Evolutionary conservation across 1,140 invertebrate genomes (phyloP), one percentile per base, ranked within the genome.

Genomic region (Neodiprion lecontei): DNA sequence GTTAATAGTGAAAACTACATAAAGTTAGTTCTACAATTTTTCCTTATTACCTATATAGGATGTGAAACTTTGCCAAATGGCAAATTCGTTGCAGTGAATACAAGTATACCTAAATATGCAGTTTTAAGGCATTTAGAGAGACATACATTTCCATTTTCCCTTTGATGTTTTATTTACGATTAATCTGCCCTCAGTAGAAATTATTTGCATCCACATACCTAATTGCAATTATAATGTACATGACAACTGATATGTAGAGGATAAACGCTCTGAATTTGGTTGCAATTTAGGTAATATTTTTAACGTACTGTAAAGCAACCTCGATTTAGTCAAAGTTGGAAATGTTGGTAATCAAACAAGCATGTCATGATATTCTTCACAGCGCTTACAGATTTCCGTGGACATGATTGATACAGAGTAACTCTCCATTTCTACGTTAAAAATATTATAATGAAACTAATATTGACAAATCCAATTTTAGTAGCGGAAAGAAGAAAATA

Each of bases 201-300:
- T 3, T 61, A 61, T n/a, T n/a, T 61, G 11, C 53, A 61, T n/a
- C 53, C 17, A 21, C 17, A 21, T 21, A 21, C 0, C 28, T 40
- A 40, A 40, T 40, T 40, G 5, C 5, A 5, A 40, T 40, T 40
- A 40, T 40, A 40, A 40, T 5, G n/a, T 61, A 61, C n/a, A n/a
- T 61, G 53, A 61, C n/a, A 61, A 61, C 53, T 61, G 53, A 61
- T 61, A n/a, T 8, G n/a, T n/a, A 61, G 53, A 61, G 53, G n/a
- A 1, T n/a, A 61, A 61, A 12, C n/a, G 7, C 53, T 61, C 53
- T n/a, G 1, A 11, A 61, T 12, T 61, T 61, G 53, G 4, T 61
- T 61, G n/a, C 53, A 8, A n/a, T n/a, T 4, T 61, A 61, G 2
- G 53, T 61, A 61, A 12, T 61, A 2, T 8, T 11, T 61, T 11